Base-by-base conservation (phyloP, 2,113 vertebrate species). In the Lampris megalopsis region DNA sequence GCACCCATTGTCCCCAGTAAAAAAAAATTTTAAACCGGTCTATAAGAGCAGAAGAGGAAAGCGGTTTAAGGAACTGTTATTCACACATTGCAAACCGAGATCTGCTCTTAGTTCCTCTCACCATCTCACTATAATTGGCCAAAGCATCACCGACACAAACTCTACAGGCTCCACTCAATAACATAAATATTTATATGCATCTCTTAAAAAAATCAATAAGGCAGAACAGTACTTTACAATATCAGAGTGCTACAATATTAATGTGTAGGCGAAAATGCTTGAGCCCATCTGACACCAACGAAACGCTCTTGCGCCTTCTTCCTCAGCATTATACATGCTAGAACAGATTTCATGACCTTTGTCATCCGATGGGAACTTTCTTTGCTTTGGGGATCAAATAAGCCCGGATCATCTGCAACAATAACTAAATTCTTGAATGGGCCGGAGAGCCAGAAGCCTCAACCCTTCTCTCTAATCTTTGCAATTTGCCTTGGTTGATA, bases 401-500 rank as follows among this genome's bases (percentile, higher is more conserved):
- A 90, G 80, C 83, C 79, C 9, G 85, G 90, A 93, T 92, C 88
- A 92, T 89, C 89, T 77, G 70, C 83, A 87, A 90, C 84, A 90
- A 90, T 88, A 81, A 90, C 90, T 86, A 91, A 85, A 93, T 90
- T 74, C 87, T 80, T 68, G 79, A 91, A 82, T 72, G 89, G 87
- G 72, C 84, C 79, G 82, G 68, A 79, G 82, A 86, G 77, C 89
- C 86, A 61, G 1, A 83, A 64, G 68, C 81, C 77, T 40, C 63
- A 24, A 24, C 86, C 79, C 68, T 79, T 57, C 68, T 6, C 90
- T 79, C 77, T 93, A 92, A 94, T 94, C 93, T 93, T 78, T 84
- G 81, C 92, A 90, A 92, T 93, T 93, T 92, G 88, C 88, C 57
- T 75, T 69, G 80, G 90, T 87, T 91, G 92, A 94, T 93, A 86